Conservation (phyloP, 2,797 vertebrate genomes). For the Avahi laniger region DNA sequence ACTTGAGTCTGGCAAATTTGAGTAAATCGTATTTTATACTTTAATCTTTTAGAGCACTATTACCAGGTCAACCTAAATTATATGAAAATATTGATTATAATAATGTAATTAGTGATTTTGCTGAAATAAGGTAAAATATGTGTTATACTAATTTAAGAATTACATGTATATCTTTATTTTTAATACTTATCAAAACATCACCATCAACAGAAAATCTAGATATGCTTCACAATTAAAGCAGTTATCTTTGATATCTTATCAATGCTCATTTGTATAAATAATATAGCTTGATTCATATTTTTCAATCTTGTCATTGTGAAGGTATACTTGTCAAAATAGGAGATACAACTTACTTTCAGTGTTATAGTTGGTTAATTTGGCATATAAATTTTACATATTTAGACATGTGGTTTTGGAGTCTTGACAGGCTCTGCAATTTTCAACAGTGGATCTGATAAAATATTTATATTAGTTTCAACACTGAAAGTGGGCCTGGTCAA, state of each 20-base stretch:
- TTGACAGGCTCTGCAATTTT: background rate
- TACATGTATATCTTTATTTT: background rate
- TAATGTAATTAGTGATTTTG: conserved; percentile 14
- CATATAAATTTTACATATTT: background rate
- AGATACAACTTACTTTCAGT: background rate
- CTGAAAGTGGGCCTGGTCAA: background rate
- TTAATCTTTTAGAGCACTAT: background rate
- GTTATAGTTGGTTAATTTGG: background rate
- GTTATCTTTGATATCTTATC: background rate
- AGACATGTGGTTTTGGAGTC: background rate
- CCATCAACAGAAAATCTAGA: background rate
- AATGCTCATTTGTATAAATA: background rate
- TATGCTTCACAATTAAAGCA: background rate
- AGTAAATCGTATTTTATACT: background rate
- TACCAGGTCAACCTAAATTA: background rate
- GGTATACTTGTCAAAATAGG: background rate
- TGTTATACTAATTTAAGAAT: background rate
- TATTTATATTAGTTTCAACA: background rate
- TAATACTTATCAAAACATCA: background rate
- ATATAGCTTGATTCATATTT: background rate
- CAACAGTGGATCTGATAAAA: background rate
- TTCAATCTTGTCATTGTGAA: background rate
- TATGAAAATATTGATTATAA: conserved; percentile 38
- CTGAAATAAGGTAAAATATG: background rate
- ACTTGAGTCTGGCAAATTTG: background rate